A percentile compares a stretch with the other conserved stretches of the same genome.
Evolutionary conservation across 1,140 invertebrate species (phyloP).

Genomic region (Diorhabda elongata): DNA sequence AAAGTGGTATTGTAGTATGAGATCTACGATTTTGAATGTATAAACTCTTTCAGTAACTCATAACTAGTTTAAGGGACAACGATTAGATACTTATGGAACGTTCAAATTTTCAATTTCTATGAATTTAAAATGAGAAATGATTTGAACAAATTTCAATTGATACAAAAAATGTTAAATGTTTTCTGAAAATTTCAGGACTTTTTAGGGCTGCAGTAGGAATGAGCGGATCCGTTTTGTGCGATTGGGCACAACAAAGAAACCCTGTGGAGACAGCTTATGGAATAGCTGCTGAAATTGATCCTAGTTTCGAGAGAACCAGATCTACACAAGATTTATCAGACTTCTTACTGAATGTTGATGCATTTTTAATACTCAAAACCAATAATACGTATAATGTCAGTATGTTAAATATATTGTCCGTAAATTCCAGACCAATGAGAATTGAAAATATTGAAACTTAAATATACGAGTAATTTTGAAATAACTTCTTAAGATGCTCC

Average conservation of each 20-base stretch:
- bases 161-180: too few relatives aligned
- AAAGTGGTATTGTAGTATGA: too few relatives aligned
- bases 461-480: too few relatives aligned
- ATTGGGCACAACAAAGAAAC: constrained; percentile 10
- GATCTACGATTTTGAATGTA: too few relatives aligned
- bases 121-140: too few relatives aligned
- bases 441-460: too few relatives aligned
- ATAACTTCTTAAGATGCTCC: too few relatives aligned
- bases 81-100: background rate
- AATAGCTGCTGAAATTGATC: constrained; percentile 5
- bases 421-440: too few relatives aligned
- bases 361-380: background rate
- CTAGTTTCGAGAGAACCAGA: background rate
- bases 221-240: constrained; percentile 6
- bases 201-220: constrained; percentile 7
- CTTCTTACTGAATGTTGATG: constrained; percentile 7
- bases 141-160: too few relatives aligned
- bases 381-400: background rate
- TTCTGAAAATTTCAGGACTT: constrained; percentile 4
- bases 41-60: too few relatives aligned
- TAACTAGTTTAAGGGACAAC: too few relatives aligned
- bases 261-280: background rate
- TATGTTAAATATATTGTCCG: background rate
- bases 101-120: background rate
- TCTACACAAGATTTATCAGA: background rate